These are phyloP conservation scores for Morinoia aosen DNA, from an alignment of 2,888 invertebrate species.

Conservation along the genomic window DNA sequence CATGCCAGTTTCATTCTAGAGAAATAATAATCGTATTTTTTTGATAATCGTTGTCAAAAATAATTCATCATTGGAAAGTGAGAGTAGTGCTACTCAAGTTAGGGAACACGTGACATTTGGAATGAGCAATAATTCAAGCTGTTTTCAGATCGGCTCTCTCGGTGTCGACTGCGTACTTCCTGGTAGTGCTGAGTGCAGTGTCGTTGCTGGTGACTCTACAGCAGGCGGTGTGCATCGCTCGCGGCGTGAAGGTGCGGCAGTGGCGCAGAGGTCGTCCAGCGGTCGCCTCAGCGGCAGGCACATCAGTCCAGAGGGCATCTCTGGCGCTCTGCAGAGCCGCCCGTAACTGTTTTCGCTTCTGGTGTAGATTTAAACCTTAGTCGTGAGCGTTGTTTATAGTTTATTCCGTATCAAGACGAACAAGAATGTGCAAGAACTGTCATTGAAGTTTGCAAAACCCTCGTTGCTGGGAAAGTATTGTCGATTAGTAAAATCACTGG, in stretches of 20 bases:
- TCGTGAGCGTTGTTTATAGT: not conserved
- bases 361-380: conserved; percentile 56
- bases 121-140: not conserved
- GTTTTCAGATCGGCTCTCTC: conserved; percentile 18
- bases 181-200: not conserved
- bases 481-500: not conserved
- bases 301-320: not conserved
- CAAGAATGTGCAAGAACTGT: not conserved
- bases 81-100: not conserved
- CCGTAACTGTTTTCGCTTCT: conserved; percentile 58
- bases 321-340: not conserved
- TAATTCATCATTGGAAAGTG: not conserved
- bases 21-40: not conserved
- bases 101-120: not conserved
- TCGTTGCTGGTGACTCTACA: conserved; percentile 56
- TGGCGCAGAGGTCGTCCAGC: conserved; percentile 54
- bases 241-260: conserved; percentile 61
- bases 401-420: not conserved
- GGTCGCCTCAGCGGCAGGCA: not conserved
- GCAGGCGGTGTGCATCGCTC: conserved; percentile 61
- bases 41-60: not conserved
- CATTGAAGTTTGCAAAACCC: not conserved
- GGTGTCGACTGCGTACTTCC: conserved; percentile 19
- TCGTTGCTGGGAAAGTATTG: not conserved
- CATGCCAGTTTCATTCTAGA: too few species aligned